Base-by-base conservation (phyloP, 2,797 vertebrate species). In the Chrosomus eos region DNA sequence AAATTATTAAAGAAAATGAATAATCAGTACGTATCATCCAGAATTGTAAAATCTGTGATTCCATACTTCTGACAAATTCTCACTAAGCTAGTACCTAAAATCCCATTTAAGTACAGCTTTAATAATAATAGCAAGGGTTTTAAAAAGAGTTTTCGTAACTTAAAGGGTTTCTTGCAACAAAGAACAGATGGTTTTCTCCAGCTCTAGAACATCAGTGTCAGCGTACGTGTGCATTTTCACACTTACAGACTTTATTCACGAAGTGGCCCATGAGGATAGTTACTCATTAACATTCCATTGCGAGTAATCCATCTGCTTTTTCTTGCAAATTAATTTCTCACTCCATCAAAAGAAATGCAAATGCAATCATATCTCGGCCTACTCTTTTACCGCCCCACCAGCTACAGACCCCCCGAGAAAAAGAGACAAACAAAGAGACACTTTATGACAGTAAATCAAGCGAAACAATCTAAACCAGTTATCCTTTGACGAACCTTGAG, bases 261-360 rank as follows among this genome's bases (percentile, higher is more conserved):
- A 64, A 62, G 84, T 80, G 90, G 86, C 74, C 40, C 36, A 82
- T 70, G 81, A 89, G 80, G 80, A 51, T 53, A 90, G 71, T 28
- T 90, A 71, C 89, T 91, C 83, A 92, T 94, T 92, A 92, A 85
- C 84, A 94, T 93, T 92, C 90, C 82, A 90, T 88, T 87, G 89
- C 71, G 86, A 85, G 87, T 84, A 33, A 89, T 90, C 85, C 87
- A 90, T 92, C 90, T 91, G 89, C 87, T 93, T 93, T 93, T 91
- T 91, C 89, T 92, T 89, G 89, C 90, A 93, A 94, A 94, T 93
- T 91, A 90, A 93, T 92, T 93, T 92, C 81, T 85, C 81, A 89
- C 81, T 86, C 89, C 88, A 81, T 90, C 82, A 85, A 88, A 90
- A 92, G 89, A 92, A 90, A 94, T 92, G 92, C 90, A 94, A 93